Conservation (phyloP, 2,797 vertebrate species). For the Astyanax mexicanus region DNA sequence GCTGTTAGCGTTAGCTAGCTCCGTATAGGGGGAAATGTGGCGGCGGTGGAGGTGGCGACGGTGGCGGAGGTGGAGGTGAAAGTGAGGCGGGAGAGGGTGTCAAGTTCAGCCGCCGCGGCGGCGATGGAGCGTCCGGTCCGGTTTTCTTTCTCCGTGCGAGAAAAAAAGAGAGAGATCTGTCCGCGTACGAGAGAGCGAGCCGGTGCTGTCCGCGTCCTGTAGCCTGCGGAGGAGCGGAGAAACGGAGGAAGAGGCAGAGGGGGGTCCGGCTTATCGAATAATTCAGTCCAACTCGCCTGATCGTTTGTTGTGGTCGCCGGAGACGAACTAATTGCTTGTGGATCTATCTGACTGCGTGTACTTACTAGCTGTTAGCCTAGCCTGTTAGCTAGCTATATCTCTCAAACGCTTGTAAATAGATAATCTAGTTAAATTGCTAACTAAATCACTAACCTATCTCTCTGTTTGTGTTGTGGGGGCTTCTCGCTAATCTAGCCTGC, state of each 20-base stretch:
- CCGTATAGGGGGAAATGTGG: conserved; percentile 75
- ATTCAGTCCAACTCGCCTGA: conserved; percentile 62
- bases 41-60: conserved; percentile 67
- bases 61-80: conserved; percentile 68
- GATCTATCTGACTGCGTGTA: conserved; percentile 74
- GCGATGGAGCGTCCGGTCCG: too few species aligned
- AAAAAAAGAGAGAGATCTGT: conserved; percentile 50
- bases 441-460: too few species aligned
- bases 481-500: too few species aligned
- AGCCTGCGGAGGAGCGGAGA: too few species aligned
- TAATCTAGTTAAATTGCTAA: too few species aligned
- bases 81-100: conserved; percentile 57
- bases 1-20: conserved; percentile 79
- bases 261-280: conserved; percentile 64
- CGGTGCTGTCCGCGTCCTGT: too few species aligned
- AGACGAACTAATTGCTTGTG: conserved; percentile 80
- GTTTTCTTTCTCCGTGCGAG: too few species aligned
- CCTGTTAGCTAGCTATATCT: too few species aligned
- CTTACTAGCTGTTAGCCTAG: too few species aligned
- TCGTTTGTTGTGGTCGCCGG: conserved; percentile 65
- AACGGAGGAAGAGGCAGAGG: conserved; percentile 18
- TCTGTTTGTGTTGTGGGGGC: too few species aligned
- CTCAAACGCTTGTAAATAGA: too few species aligned
- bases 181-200: too few species aligned
- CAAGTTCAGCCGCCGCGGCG: conserved; percentile 73